phyloP scores from a whole-genome alignment of 2,797 vertebrate species.

The Halcyon leucocephala region DNA sequence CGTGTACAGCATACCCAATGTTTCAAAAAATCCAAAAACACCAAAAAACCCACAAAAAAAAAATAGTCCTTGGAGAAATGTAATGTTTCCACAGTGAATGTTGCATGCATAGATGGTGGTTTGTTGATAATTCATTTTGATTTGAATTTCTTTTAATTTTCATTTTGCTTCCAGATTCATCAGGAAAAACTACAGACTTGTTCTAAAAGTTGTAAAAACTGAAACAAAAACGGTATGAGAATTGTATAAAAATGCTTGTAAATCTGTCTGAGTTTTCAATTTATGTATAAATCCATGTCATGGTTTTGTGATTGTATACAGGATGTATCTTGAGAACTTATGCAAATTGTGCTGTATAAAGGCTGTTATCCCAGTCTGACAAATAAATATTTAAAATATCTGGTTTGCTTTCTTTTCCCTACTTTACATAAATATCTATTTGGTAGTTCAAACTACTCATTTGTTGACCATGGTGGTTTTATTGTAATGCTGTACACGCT shows the following conservation, averaged over 20 bases:
- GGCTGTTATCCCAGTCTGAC: constrained; percentile 89
- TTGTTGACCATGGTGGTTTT: neutral
- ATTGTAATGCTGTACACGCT: neutral
- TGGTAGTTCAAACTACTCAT: neutral
- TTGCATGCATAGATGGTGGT: constrained; percentile 96
- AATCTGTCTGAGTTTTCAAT: constrained; percentile 95
- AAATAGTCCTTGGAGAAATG: constrained; percentile 84
- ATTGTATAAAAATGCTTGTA: constrained; percentile 95
- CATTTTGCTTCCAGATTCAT: constrained; percentile 84
- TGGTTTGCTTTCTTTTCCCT: constrained; percentile 41
- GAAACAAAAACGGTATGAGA: constrained; percentile 84
- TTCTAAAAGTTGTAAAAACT: constrained; percentile 86
- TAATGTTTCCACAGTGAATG: constrained; percentile 92
- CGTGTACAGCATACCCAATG: constrained; percentile 80
- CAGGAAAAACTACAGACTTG: constrained; percentile 68
- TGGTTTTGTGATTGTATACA: constrained; percentile 98
- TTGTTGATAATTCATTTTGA: constrained; percentile 81
- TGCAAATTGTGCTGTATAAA: constrained; percentile 97
- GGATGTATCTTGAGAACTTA: constrained; percentile 94
- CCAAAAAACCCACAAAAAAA: constrained; percentile 66
- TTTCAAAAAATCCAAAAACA: constrained; percentile 69
- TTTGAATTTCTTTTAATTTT: constrained; percentile 49
- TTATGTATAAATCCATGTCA: constrained; percentile 93
- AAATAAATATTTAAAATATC: constrained; percentile 94
- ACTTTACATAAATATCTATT: neutral